Percentiles rank a stretch among this genome's conserved stretches.
phyloP scores from a whole-genome alignment of 2,888 invertebrate genomes.

The Latheticus oryzae region DNA sequence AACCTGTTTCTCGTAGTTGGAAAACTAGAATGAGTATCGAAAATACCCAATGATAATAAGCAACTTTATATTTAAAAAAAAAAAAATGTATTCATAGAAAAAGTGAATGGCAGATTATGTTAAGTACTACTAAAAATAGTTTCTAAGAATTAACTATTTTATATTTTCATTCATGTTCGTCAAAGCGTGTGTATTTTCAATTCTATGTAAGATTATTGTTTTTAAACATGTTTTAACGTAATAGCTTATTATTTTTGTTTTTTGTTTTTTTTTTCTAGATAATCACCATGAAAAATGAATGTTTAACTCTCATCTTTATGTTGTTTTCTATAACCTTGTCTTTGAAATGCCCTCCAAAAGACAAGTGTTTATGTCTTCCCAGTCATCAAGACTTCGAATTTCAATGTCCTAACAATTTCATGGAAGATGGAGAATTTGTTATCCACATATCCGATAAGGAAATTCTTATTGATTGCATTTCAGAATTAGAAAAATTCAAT shows the following conservation, averaged over 20 bases:
- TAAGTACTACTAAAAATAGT: too few species aligned
- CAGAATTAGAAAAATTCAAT: constrained; percentile 51
- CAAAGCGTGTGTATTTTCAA: too few species aligned
- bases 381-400: constrained; percentile 47
- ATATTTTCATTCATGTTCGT: too few species aligned
- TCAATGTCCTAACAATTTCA: constrained; percentile 46
- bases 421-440: constrained; percentile 17
- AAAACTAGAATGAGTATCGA: too few species aligned
- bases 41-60: too few species aligned
- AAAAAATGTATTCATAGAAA: too few species aligned
- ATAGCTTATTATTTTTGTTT: neutral
- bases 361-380: constrained; percentile 44
- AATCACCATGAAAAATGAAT: constrained; percentile 7
- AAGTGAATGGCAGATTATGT: too few species aligned
- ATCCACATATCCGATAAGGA: constrained; percentile 38
- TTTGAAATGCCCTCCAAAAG: constrained; percentile 26
- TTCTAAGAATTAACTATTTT: too few species aligned
- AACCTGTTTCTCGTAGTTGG: too few species aligned
- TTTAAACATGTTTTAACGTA: neutral
- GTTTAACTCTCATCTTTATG: neutral
- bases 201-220: too few species aligned
- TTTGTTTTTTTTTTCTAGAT: constrained; percentile 2
- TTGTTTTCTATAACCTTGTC: too few species aligned
- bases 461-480: constrained; percentile 46
- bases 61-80: too few species aligned